Conservation (phyloP, 2,888 invertebrate genomes). For the Drosophila antonietae region DNA sequence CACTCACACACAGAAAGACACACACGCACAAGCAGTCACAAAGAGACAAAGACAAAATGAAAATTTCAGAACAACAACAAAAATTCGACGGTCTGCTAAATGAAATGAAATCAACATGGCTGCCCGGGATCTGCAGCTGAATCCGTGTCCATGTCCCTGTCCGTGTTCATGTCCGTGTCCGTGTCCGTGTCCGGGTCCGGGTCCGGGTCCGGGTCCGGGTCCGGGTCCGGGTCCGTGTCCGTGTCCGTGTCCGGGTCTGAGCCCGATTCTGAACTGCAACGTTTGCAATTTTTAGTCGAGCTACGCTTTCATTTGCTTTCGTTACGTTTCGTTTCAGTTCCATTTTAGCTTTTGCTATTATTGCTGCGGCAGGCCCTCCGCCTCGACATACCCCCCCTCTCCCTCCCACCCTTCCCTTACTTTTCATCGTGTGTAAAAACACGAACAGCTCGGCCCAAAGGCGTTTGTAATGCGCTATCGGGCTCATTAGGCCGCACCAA, state of each 20-base stretch:
- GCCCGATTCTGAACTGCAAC: slow-evolving; percentile 57
- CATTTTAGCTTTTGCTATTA: slow-evolving; percentile 28
- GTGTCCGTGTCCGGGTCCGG: background rate
- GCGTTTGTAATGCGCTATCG: slow-evolving; percentile 32
- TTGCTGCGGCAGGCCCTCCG: slow-evolving; percentile 19
- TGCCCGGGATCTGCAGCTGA: slow-evolving; percentile 44
- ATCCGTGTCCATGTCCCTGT: slow-evolving; percentile 14
- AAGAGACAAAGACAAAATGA: slow-evolving; percentile 43
- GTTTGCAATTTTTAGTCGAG: slow-evolving; percentile 73
- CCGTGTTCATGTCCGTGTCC: slow-evolving; percentile 11
- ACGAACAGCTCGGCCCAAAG: slow-evolving; percentile 8
- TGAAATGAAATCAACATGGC: slow-evolving; percentile 81
- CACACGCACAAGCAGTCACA: slow-evolving; percentile 5
- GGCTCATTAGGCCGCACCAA: slow-evolving; percentile 63
- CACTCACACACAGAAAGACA: background rate
- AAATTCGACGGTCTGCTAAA: slow-evolving; percentile 54
- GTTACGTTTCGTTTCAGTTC: slow-evolving; percentile 31
- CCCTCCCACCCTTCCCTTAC: too few relatives aligned
- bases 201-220: background rate
- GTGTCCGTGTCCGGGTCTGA: background rate
- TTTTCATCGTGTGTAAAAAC: background rate
- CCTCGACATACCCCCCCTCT: background rate
- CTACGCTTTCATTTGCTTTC: slow-evolving; percentile 58
- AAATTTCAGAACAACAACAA: slow-evolving; percentile 40
- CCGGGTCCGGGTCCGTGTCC: background rate